Conservation (phyloP, 2,888 invertebrate genomes). For the Parnassius apollo region DNA sequence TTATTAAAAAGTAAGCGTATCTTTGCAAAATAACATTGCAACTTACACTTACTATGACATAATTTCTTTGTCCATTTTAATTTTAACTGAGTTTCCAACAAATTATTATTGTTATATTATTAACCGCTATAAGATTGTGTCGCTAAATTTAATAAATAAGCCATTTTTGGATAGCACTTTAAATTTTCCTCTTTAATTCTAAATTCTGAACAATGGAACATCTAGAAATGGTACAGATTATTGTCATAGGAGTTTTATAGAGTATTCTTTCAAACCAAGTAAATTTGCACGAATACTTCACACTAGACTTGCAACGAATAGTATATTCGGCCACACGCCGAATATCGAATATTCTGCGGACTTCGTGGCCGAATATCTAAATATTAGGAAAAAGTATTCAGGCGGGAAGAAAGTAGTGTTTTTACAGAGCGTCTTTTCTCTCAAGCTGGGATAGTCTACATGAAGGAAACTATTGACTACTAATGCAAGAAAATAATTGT, state of each 20-base stretch:
- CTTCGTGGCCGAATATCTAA: no score
- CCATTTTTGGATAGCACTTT: neutral
- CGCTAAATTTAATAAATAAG: neutral
- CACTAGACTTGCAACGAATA: slow-evolving; percentile 1
- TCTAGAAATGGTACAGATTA: slow-evolving; percentile 11
- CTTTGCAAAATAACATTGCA: neutral
- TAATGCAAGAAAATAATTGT: no score
- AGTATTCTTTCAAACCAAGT: slow-evolving; percentile 13
- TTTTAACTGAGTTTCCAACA: neutral
- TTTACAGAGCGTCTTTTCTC: no score
- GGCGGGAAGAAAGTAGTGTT: no score
- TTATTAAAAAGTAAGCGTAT: slow-evolving; percentile 7
- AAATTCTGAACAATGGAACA: neutral
- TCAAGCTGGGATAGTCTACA: no score
- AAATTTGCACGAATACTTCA: slow-evolving; percentile 21
- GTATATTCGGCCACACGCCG: no score
- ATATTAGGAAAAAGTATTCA: no score
- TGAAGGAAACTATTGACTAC: no score
- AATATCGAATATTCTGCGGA: no score
- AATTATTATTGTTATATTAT: neutral
- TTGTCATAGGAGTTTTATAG: slow-evolving; percentile 15
- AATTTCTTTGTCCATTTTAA: neutral
- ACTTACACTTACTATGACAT: neutral
- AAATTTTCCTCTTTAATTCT: neutral
- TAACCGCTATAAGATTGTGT: no score